Percentiles rank a stretch among this genome's conserved stretches.
These are phyloP conservation scores for Nemotelus nigrinus DNA, from an alignment of 2,888 invertebrate genomes.

Conservation along the genomic window DNA sequence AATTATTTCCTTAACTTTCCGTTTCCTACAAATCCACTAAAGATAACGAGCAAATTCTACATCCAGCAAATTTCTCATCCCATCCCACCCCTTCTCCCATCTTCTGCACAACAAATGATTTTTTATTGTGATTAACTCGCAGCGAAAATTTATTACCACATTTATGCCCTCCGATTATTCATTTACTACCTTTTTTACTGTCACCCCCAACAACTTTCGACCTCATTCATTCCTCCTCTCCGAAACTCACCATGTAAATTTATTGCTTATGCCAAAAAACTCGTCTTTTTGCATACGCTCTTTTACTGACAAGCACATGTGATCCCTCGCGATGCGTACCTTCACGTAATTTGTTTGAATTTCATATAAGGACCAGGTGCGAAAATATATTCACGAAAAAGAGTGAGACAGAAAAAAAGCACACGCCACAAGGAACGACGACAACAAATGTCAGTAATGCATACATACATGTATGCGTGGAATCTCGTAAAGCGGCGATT, in stretches of 20 bases:
- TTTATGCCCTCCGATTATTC: not conserved
- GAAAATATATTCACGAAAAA: not conserved
- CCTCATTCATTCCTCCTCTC: not conserved
- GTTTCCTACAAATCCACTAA: too few relatives aligned
- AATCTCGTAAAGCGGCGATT: constrained; percentile 23
- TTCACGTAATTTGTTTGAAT: constrained; percentile 16
- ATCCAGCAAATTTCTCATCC: too few relatives aligned
- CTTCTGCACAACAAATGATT: not conserved
- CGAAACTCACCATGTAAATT: not conserved
- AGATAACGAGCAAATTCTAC: too few relatives aligned
- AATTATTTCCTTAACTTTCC: too few relatives aligned
- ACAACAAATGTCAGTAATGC: too few relatives aligned
- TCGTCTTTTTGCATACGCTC: not conserved
- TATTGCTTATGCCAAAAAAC: not conserved
- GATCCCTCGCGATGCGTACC: not conserved
- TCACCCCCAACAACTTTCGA: too few relatives aligned
- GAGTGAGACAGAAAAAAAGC: not conserved
- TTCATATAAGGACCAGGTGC: constrained; percentile 24
- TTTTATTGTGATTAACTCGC: not conserved
- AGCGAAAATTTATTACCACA: not conserved
- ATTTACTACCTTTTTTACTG: not conserved
- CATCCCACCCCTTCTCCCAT: too few relatives aligned
- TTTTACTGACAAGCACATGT: not conserved
- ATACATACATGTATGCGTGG: not conserved
- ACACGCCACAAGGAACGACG: too few relatives aligned